These are phyloP conservation scores for Dasysyrphus albostriatus DNA, from an alignment of 2,888 invertebrate species.

Conservation along the genomic window DNA sequence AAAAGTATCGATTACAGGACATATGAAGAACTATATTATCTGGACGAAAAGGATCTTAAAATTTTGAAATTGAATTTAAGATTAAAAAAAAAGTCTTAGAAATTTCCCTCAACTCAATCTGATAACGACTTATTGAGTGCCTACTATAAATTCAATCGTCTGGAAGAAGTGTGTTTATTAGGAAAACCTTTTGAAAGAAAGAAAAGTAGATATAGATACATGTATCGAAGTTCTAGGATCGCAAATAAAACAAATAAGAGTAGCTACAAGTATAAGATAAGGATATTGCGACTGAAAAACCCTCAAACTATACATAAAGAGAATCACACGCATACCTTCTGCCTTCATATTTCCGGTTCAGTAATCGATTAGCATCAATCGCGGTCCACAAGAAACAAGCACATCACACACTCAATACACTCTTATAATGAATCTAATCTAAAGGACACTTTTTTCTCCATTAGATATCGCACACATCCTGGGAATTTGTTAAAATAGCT, in stretches of 20 bases:
- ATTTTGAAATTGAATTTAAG: background rate
- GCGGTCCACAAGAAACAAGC: conserved; percentile 28
- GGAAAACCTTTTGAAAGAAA: background rate
- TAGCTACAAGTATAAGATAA: background rate
- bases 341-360: conserved; percentile 69
- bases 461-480: conserved; percentile 58
- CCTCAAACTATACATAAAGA: conserved; percentile 8
- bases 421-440: conserved; percentile 65
- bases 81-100: background rate
- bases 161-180: conserved; percentile 54
- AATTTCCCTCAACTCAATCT: conserved; percentile 31
- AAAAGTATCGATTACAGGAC: conserved; percentile 18
- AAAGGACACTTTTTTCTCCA: conserved; percentile 50
- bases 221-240: background rate
- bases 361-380: conserved; percentile 75
- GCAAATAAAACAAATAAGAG: background rate
- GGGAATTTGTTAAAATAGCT: conserved; percentile 60
- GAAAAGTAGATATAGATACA: background rate
- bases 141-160: conserved; percentile 47
- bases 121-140: conserved; percentile 34
- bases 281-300: background rate
- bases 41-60: background rate
- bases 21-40: background rate
- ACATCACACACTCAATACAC: background rate
- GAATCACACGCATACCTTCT: background rate